phyloP scores from a whole-genome alignment of 2,113 vertebrate species.

The Upupa epops region DNA sequence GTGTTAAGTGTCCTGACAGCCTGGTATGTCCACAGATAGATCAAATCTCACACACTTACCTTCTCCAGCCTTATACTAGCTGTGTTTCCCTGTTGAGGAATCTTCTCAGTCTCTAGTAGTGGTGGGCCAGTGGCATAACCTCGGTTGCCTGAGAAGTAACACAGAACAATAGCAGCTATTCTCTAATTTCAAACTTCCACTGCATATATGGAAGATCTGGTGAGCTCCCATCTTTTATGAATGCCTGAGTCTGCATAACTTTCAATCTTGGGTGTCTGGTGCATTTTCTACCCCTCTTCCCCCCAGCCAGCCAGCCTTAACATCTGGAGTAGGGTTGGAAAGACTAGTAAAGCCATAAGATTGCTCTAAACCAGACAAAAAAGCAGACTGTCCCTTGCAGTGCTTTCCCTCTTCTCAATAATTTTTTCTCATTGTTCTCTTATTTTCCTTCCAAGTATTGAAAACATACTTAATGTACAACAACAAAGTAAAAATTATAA shows the following conservation, averaged over 20 bases:
- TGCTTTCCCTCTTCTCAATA: not conserved
- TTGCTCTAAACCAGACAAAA: not conserved
- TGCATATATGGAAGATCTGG: not conserved
- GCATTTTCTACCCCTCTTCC: not conserved
- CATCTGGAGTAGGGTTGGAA: not conserved
- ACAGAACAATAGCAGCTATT: not conserved
- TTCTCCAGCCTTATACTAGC: not conserved
- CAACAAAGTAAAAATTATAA: not conserved
- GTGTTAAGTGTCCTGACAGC: rapidly evolving
- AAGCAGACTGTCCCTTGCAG: not conserved
- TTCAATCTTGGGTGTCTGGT: not conserved
- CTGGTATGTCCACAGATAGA: not conserved
- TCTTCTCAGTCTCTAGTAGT: not conserved
- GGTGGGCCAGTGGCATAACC: not conserved
- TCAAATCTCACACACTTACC: not conserved
- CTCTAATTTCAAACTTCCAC: not conserved
- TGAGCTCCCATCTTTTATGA: not conserved
- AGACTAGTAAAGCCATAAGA: not conserved
- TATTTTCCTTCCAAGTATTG: not conserved
- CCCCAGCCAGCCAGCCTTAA: not conserved
- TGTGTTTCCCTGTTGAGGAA: not conserved
- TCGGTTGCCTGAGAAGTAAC: not conserved
- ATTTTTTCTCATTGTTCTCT: not conserved
- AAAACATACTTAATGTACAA: not conserved
- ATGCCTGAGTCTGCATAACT: not conserved